Evolutionary conservation across 2,797 vertebrate species (phyloP).

Genomic region (Manis pentadactyla): DNA sequence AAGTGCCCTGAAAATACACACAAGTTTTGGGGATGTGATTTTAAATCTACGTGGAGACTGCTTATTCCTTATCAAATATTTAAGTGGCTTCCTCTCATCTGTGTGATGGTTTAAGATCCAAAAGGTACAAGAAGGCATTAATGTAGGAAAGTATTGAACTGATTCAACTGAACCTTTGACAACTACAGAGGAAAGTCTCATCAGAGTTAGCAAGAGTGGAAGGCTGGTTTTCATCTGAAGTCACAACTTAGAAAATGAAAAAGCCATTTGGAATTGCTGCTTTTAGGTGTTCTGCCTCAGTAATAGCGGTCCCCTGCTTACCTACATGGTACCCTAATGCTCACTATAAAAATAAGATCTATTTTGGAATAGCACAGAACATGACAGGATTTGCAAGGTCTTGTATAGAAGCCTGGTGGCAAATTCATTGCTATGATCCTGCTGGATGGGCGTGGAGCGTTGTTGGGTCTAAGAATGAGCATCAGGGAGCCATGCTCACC

Average conservation of each 20-base stretch:
- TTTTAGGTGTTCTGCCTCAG: conserved; percentile 21
- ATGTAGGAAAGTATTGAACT: conserved; percentile 62
- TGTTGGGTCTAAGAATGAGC: not conserved
- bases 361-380: not conserved
- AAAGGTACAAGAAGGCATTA: conserved; percentile 71
- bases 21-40: conserved; percentile 39
- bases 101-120: conserved; percentile 58
- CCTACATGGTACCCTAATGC: conserved; percentile 11
- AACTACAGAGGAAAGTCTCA: conserved; percentile 25
- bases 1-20: not conserved
- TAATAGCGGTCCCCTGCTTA: not conserved
- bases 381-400: not conserved
- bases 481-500: not conserved
- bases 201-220: conserved; percentile 16
- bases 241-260: conserved; percentile 61
- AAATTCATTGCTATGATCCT: not conserved
- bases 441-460: not conserved
- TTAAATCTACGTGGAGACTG: conserved; percentile 75
- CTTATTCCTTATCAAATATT: conserved; percentile 84
- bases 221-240: conserved; percentile 47
- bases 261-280: not conserved
- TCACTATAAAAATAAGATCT: conserved; percentile 40
- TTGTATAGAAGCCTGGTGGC: not conserved
- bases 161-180: conserved; percentile 42
- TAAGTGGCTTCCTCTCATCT: conserved; percentile 72